A percentile compares a stretch with the other conserved stretches of the same genome.
Evolutionary conservation across 2,888 invertebrate genomes (phyloP).

Genomic region (Abrostola tripartita): DNA sequence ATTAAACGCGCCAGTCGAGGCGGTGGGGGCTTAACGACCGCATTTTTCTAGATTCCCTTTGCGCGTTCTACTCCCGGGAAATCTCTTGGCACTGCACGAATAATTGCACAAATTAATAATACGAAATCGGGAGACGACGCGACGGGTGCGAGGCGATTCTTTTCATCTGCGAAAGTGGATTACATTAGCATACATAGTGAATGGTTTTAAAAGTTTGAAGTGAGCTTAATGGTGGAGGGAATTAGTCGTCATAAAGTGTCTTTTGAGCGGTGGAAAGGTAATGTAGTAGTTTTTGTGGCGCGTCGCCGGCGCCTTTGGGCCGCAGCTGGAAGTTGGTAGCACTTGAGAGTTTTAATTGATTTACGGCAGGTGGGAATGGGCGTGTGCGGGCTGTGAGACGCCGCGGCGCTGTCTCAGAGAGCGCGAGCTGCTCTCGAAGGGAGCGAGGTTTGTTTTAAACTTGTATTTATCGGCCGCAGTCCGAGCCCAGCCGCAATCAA

Average conservation of each 20-base stretch:
- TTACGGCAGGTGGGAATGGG: conserved; percentile 67
- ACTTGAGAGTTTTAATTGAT: conserved; percentile 78
- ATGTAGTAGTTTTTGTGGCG: conserved; percentile 60
- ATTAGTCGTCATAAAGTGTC: conserved; percentile 59
- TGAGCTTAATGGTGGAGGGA: conserved; percentile 56
- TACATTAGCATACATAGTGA: conserved; percentile 68
- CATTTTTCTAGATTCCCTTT: conserved; percentile 83
- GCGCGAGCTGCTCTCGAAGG: conserved; percentile 53
- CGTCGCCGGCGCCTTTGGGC: conserved; percentile 31
- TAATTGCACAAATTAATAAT: conserved; percentile 84
- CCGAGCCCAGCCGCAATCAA: conserved; percentile 57
- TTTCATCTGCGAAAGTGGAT: conserved; percentile 69
- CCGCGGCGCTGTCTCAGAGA: conserved; percentile 46
- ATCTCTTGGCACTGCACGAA: conserved; percentile 77
- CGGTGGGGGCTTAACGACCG: conserved; percentile 77
- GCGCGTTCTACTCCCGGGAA: conserved; percentile 75
- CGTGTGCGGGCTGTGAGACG: conserved; percentile 41
- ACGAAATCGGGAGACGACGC: conserved; percentile 71
- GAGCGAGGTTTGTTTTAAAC: conserved; percentile 66
- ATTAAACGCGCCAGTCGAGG: conserved; percentile 77
- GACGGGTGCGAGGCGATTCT: conserved; percentile 61
- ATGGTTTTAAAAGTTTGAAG: conserved; percentile 59
- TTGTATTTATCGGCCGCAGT: conserved; percentile 65
- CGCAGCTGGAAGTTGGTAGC: conserved; percentile 54
- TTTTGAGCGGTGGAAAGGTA: conserved; percentile 48